Evolutionary conservation across 2,797 vertebrate genomes (phyloP), one percentile per base, ranked within the genome.

Genomic region (Merluccius polli): DNA sequence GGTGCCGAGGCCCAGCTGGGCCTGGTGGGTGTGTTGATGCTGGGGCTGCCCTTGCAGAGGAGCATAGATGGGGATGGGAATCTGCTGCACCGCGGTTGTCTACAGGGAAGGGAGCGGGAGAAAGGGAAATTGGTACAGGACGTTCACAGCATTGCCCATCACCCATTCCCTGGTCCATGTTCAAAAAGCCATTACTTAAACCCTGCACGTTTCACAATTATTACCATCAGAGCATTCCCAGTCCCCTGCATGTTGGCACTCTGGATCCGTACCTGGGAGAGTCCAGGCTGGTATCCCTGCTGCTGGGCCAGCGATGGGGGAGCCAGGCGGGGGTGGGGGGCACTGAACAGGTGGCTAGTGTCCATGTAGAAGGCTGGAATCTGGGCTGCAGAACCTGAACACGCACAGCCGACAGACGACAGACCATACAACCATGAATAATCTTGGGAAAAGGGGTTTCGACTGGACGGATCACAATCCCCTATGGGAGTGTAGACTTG

Each of bases 331-430:
- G 97, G 96, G 52, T 99, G 98, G 0, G 98, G 97, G n/a, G 96
- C 93, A 63, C 90, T 96, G 92, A 99, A 99, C 0, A 99, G 90
- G 76, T 99, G 98, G 89, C 97, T 98, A 31, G 97, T 98, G 86
- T 99, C 98, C 97, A 99, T 98, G 78, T 99, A 99, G 91, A 99
- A 99, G 0, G 98, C 95, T 76, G 98, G 96, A 83, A 99, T 99
- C 90, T 99, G 97, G 90, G 96, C 97, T 94, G 93, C 73, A 95
- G 92, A 92, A 85, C 93, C 94, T 93, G 70, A 76, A 87, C 9
- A 83, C 83, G 88, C 41, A 48, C 24, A 27, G n/a, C 52, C n/a
- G n/a, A n/a, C n/a, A 27, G 9, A 12, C 59, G 8, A 59, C 7
- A 8, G 59, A 27, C 59, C 48, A 59, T n/a, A 59, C 2, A 18